These are phyloP conservation scores for Acanthornis magna DNA, from an alignment of 2,797 vertebrate species.

Conservation along the genomic window DNA sequence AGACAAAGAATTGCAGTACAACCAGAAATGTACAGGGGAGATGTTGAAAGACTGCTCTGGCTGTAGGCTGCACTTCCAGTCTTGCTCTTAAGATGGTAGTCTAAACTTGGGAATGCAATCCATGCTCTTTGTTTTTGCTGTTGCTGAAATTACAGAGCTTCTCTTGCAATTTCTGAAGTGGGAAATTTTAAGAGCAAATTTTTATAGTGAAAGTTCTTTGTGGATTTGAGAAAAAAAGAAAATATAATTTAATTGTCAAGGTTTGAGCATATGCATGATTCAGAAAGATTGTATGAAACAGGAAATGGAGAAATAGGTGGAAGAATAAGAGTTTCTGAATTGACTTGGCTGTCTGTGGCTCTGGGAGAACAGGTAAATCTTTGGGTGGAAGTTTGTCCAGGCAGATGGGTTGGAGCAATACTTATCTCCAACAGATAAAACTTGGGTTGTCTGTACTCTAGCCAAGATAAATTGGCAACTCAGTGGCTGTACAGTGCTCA, in stretches of 20 bases:
- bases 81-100: slow-evolving; percentile 31
- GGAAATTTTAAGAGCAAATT: not conserved
- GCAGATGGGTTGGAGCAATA: not conserved
- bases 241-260: not conserved
- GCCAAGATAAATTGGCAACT: not conserved
- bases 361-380: not conserved
- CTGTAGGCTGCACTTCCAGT: not conserved
- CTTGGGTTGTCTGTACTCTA: not conserved
- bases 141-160: not conserved
- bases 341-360: not conserved
- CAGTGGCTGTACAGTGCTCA: not conserved
- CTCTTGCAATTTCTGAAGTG: not conserved
- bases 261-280: not conserved
- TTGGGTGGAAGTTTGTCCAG: not conserved
- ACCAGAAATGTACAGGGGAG: not conserved
- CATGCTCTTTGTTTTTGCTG: accelerated
- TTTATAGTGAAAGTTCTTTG: not conserved
- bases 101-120: not conserved
- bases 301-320: not conserved
- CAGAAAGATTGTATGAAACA: not conserved
- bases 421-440: not conserved
- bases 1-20: not conserved
- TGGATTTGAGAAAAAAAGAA: not conserved
- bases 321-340: not conserved
- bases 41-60: not conserved